Evolutionary conservation across 1,140 invertebrate species (phyloP).

Genomic region (Geopemphigus sp.): DNA sequence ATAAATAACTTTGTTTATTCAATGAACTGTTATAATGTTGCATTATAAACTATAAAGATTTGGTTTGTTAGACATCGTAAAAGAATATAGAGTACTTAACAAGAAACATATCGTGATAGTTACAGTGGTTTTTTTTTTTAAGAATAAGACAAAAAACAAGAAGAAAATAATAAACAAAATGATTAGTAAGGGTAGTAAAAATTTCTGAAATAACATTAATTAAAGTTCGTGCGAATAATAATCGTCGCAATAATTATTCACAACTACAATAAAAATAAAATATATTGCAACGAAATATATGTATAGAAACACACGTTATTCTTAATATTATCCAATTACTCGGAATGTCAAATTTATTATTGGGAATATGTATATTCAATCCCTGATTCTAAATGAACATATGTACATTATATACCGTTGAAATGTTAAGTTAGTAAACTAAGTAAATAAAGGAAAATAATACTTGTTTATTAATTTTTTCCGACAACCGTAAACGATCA

Average conservation of each 20-base stretch:
- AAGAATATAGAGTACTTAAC: not conserved
- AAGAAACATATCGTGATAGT: slow-evolving; percentile 2
- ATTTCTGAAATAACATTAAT: not conserved
- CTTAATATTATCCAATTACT: slow-evolving; percentile 20
- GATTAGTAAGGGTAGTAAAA: not conserved
- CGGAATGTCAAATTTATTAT: slow-evolving; percentile 28
- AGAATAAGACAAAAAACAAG: too few species aligned
- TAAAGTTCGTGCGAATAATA: not conserved
- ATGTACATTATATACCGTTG: not conserved
- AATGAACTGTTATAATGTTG: not conserved
- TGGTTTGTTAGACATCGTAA: not conserved
- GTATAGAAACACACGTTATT: not conserved
- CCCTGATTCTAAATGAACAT: not conserved
- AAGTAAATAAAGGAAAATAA: slow-evolving; percentile 21
- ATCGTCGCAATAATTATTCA: not conserved
- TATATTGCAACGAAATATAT: slow-evolving; percentile 1
- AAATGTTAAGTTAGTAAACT: not conserved
- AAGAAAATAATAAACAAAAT: not conserved
- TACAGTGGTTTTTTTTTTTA: not conserved
- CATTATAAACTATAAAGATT: not conserved
- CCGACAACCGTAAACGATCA: not conserved
- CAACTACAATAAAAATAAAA: slow-evolving; percentile 19
- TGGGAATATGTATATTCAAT: not conserved
- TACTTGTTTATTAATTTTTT: slow-evolving; percentile 3
- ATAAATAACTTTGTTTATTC: not conserved